These are phyloP conservation scores for Dendrolimus punctatus DNA, from an alignment of 1,140 invertebrate species.

Conservation along the genomic window DNA sequence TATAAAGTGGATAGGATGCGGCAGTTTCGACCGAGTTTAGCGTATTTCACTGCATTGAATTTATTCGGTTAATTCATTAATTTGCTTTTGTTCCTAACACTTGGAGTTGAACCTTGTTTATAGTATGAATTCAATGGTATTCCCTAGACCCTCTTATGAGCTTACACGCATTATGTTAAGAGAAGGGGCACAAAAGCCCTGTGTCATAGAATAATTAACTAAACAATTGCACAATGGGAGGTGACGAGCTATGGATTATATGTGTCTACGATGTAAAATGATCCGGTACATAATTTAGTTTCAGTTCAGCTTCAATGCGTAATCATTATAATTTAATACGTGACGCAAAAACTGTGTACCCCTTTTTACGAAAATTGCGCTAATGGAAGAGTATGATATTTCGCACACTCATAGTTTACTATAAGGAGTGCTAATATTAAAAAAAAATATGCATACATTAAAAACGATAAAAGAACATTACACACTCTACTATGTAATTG, in stretches of 20 bases:
- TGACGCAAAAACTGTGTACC: background rate
- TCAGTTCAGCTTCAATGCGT: background rate
- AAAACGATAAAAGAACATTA: no score
- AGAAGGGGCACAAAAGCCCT: conserved; percentile 2
- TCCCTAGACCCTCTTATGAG: no score
- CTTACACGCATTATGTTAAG: background rate
- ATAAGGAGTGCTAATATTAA: no score
- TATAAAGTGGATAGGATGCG: conserved; percentile 45
- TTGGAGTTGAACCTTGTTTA: background rate
- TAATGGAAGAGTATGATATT: no score
- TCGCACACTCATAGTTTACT: no score
- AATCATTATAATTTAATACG: background rate
- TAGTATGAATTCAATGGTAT: background rate
- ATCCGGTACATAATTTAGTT: conserved; percentile 4
- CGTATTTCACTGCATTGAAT: conserved; percentile 24
- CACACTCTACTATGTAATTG: no score
- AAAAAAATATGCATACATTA: no score
- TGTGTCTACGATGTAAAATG: conserved; percentile 7
- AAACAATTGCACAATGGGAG: conserved; percentile 7
- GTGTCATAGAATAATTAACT: conserved; percentile 5
- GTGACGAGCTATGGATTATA: conserved; percentile 4
- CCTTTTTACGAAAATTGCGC: no score
- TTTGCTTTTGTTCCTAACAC: background rate
- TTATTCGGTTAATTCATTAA: no score
- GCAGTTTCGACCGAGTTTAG: conserved; percentile 30